phyloP scores from a whole-genome alignment of 1,140 invertebrate genomes.

The Bombyx mori region ASM3026992v2 NC_085127.1:11236001-11236500 shows the following conservation, averaged over 20 bases:
- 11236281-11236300: background rate
- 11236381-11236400: conserved; percentile 68
- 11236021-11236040: conserved; percentile 55
- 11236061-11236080: conserved; percentile 38
- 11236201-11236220: conserved; percentile 40
- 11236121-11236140: conserved; percentile 31
- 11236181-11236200: conserved; percentile 40
- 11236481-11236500: conserved; percentile 63
- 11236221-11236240: conserved; percentile 36
- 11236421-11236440: conserved; percentile 60
- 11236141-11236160: conserved; percentile 24
- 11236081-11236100: conserved; percentile 53
- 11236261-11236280: conserved; percentile 12
- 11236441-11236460: conserved; percentile 66
- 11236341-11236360: conserved; percentile 48
- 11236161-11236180: conserved; percentile 25
- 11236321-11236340: conserved; percentile 28
- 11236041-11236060: conserved; percentile 50
- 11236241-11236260: conserved; percentile 32
- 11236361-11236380: conserved; percentile 64
- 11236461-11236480: conserved; percentile 65
- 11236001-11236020: conserved; percentile 38
- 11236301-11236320: background rate
- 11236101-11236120: conserved; percentile 62
- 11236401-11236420: conserved; percentile 63